Evolutionary conservation across 2,113 vertebrate genomes (phyloP), one percentile per base, ranked within the genome.

Genomic region (Terrapene triunguis): DNA sequence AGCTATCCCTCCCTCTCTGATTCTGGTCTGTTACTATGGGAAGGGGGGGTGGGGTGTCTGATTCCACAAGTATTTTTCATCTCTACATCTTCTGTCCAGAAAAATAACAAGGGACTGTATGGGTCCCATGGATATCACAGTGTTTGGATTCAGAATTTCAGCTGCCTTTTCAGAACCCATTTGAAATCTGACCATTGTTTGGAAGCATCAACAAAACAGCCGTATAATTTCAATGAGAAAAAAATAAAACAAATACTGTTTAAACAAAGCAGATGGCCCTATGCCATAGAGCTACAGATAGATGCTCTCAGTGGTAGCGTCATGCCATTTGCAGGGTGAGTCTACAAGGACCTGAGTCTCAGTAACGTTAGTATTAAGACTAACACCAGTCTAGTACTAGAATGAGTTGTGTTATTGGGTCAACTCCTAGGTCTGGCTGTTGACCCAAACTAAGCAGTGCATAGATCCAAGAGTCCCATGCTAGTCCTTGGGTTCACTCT

Each of bases 191-290:
- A 74, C 92, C 89, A 86, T 94, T 85, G 92, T 97, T 92, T 93
- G 82, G 88, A 90, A 95, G 94, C 87, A 96, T 97, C 97, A 97
- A 96, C 95, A 97, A 48, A 88, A 95, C 85, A 85, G 83, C 94
- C 93, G 72, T 65, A 87, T 96, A 96, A 97, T 96, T 95, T 93
- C 94, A 95, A 96, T 96, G 22, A 35, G n/a, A 76, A 65, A 85
- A 91, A 42, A 32, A 35, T 17, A 62, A 42, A 32, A 50, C 35
- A 65, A 93, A 95, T 94, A 94, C 91, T 92, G 91, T 96, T 96
- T 91, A 96, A 92, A 90, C 79, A 80, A 54, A 78, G 83, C 79
- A 82, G 91, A 51, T 96, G 96, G 88, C 11, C 59, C 72, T 27
- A 22, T 50, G 50, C 82, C 91, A 89, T 55, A 65, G 84, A 90